Evolutionary conservation across 2,888 invertebrate genomes (phyloP).

Genomic region (Hedychridium roseum): DNA sequence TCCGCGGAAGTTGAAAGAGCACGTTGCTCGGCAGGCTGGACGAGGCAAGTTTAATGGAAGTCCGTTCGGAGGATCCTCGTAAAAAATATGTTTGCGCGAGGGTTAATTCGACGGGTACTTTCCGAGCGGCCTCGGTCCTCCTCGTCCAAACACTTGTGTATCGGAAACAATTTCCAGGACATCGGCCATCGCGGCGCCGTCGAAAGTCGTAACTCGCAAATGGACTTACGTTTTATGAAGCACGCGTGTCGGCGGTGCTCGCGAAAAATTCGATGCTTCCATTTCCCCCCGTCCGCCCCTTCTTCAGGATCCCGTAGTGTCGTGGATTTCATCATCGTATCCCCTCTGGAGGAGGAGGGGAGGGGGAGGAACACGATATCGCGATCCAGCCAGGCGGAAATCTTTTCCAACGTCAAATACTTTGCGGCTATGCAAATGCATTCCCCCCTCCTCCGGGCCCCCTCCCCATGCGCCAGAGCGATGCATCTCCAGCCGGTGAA

Average conservation of each 20-base stretch:
- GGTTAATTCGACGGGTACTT: neutral
- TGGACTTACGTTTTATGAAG: too few relatives aligned
- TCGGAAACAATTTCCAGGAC: neutral
- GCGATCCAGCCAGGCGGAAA: constrained; percentile 23
- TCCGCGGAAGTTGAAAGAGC: neutral
- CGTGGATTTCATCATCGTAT: constrained; percentile 34
- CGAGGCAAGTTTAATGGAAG: neutral
- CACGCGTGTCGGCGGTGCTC: too few relatives aligned
- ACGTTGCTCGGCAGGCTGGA: neutral
- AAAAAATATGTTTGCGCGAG: neutral
- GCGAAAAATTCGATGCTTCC: constrained; percentile 30
- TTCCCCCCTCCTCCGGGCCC: neutral
- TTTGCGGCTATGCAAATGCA: constrained; percentile 24
- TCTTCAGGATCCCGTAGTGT: constrained; percentile 23
- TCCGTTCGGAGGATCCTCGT: neutral
- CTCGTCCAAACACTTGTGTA: constrained; percentile 2
- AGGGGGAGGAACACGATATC: constrained; percentile 5
- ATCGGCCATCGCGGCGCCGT: neutral
- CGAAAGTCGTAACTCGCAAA: neutral
- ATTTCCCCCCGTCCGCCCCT: constrained; percentile 26
- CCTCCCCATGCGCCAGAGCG: neutral
- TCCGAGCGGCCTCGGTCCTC: neutral
- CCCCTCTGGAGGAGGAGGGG: constrained; percentile 2
- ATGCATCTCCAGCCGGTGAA: neutral
- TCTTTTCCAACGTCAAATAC: constrained; percentile 27